Conservation (phyloP, 2,113 vertebrate species). For the Ceyx cyanopectus region DNA sequence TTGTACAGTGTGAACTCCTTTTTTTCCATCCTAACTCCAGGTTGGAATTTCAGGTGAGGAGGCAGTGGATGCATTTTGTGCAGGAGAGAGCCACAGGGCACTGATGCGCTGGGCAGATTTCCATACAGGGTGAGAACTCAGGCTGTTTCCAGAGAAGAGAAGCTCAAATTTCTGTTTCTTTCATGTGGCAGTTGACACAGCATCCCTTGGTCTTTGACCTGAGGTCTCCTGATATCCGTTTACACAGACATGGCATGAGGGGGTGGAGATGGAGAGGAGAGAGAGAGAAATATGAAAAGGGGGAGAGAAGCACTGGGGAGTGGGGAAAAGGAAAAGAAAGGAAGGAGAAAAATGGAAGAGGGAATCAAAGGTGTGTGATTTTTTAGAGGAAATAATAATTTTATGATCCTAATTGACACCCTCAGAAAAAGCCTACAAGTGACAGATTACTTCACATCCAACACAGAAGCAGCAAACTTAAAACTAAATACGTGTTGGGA, state of each 20-base stretch:
- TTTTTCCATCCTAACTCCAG: not conserved
- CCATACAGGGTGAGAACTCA: not conserved
- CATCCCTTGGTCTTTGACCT: not conserved
- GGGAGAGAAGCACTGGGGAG: no score
- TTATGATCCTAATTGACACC: not conserved
- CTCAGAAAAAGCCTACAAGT: not conserved
- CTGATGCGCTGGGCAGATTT: not conserved
- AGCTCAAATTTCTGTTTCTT: conserved; percentile 1
- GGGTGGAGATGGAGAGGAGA: no score
- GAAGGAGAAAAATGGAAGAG: no score
- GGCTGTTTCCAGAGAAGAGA: not conserved
- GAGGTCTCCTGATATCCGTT: not conserved
- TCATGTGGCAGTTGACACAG: not conserved
- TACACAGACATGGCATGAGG: not conserved
- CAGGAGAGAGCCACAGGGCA: not conserved
- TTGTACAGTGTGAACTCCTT: not conserved
- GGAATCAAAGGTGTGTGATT: not conserved
- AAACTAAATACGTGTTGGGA: not conserved
- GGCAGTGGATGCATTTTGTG: not conserved
- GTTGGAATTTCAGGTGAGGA: not conserved
- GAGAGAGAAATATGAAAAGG: no score
- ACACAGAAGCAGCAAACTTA: not conserved
- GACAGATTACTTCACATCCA: not conserved
- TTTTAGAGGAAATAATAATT: not conserved
- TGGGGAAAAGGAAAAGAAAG: no score